Conservation (phyloP, 2,888 invertebrate genomes). For the Epinotia nisella region DNA sequence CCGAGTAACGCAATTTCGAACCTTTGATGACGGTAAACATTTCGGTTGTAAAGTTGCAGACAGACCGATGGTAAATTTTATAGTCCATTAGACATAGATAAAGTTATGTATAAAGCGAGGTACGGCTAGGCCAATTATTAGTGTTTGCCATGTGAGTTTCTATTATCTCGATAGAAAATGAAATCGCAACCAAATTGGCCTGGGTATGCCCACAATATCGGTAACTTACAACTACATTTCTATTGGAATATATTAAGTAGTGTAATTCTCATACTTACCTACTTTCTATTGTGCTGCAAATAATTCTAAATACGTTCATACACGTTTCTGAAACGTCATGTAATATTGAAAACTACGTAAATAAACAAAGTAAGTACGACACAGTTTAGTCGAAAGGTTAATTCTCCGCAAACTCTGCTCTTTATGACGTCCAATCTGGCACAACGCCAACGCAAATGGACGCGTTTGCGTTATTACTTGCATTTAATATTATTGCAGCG, state of each 20-base stretch:
- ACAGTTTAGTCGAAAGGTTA: slow-evolving; percentile 37
- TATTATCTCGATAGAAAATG: neutral
- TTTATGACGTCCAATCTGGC: slow-evolving; percentile 40
- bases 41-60: slow-evolving; percentile 12
- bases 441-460: slow-evolving; percentile 35
- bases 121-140: neutral
- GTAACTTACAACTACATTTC: too few species aligned
- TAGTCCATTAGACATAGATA: neutral
- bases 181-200: too few species aligned
- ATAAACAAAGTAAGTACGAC: slow-evolving; percentile 7
- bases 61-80: neutral
- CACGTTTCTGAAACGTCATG: neutral
- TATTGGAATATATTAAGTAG: too few species aligned
- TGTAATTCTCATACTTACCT: too few species aligned
- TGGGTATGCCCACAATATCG: too few species aligned
- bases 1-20: slow-evolving; percentile 34
- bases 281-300: too few species aligned
- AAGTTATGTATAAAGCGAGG: too few species aligned
- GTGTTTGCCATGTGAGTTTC: neutral
- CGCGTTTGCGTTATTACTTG: slow-evolving; percentile 42
- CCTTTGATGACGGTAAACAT: slow-evolving; percentile 35
- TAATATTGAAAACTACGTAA: neutral
- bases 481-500: slow-evolving; percentile 40
- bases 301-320: neutral
- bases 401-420: slow-evolving; percentile 28